Base-by-base conservation (phyloP, 2,797 vertebrate species). In the Cyclopterus lumpus region DNA sequence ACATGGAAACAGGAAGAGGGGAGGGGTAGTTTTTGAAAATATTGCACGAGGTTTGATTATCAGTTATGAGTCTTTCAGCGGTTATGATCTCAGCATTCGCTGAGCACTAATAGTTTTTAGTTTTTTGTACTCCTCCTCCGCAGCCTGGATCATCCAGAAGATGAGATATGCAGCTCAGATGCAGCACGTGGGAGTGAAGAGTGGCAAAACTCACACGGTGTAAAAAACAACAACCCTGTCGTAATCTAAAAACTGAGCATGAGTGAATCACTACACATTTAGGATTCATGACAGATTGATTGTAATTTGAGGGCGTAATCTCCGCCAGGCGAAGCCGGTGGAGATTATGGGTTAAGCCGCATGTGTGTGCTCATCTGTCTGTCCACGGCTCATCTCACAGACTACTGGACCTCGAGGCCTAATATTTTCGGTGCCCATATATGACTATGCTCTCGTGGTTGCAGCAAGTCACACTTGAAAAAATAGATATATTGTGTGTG, bases 141-240 rank as follows among this genome's bases (percentile, higher is more conserved):
- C 76, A 89, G 79, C 24, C 34, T 42, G 48, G 73, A 60, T 58
- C n/a, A 58, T 71, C 34, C 69, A 70, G 44, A 82, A 59, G 78
- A 62, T 61, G 53, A 75, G 22, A 49, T 61, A 8, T 68, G 32
- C 74, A 59, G 71, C 73, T 86, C 79, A 87, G 74, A 77, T 60
- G n/a, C 40, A 82, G 57, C 15, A 26, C 53, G 86, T 89, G 81
- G 84, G 87, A 80, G 88, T 71, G 49, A 64, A 67, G 57, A 76
- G 36, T 24, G 55, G 38, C 44, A 66, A 48, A 82, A 67, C 60
- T 72, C 71, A 78, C 54, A 46, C 67, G 66, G 72, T 74, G 67
- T 74, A 64, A 78, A 83, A 20, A 46, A 42, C 3, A 44, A 79
- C 8, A 55, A 12, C 36, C 36, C 51, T 40, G 67, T 71, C 73